phyloP scores from a whole-genome alignment of 1,140 invertebrate genomes.

The Contarinia nasturtii region DNA sequence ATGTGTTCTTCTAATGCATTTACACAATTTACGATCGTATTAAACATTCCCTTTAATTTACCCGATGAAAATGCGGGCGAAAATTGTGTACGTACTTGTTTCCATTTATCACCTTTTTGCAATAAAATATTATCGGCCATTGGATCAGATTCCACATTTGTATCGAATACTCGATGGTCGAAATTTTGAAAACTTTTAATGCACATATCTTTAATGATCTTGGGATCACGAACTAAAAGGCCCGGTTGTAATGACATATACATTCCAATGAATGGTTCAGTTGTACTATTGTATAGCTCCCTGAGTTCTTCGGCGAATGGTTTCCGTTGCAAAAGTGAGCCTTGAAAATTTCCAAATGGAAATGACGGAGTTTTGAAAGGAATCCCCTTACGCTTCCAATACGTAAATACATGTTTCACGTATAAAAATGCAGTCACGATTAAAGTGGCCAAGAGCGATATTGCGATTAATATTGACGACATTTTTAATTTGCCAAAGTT shows the following conservation, averaged over 20 bases:
- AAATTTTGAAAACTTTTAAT: not conserved
- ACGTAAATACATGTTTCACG: constrained; percentile 23
- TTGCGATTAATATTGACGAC: too few species aligned
- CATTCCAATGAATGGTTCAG: not conserved
- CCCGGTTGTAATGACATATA: not conserved
- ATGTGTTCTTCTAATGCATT: not conserved
- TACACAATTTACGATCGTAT: not conserved
- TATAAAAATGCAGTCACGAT: constrained; percentile 8
- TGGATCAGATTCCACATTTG: constrained; percentile 4
- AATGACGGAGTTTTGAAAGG: constrained; percentile 21
- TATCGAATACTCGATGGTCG: not conserved
- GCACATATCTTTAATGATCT: not conserved
- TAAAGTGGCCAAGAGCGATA: not conserved
- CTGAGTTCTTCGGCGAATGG: not conserved
- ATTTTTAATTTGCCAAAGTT: too few species aligned
- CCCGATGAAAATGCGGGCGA: constrained; percentile 28
- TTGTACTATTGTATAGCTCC: not conserved
- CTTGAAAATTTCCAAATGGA: constrained; percentile 15
- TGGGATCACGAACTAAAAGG: not conserved
- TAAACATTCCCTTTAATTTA: constrained; percentile 28
- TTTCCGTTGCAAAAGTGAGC: not conserved
- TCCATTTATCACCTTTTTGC: constrained; percentile 24
- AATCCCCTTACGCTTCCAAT: constrained; percentile 24
- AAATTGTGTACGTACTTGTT: constrained; percentile 22
- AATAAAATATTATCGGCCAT: constrained; percentile 14